Evolutionary conservation across 2,113 vertebrate species (phyloP).

Genomic region (Lethenteron reissneri): DNA sequence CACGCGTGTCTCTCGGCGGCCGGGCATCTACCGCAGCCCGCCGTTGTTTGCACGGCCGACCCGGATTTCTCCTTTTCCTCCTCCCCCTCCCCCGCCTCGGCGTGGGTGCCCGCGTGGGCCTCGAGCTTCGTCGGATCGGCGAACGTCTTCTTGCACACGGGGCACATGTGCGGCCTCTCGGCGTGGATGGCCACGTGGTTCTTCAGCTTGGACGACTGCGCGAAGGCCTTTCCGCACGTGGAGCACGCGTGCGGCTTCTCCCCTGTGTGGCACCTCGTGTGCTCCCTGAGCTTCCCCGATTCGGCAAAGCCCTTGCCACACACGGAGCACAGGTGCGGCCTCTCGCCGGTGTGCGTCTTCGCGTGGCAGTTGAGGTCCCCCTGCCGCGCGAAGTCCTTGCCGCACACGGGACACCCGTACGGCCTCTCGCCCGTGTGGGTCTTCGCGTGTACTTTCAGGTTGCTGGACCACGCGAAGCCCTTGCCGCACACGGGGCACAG

Average conservation of each 20-base stretch:
- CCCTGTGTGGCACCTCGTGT: background rate
- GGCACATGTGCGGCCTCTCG: background rate
- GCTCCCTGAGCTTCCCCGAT: background rate
- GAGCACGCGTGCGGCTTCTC: constrained; percentile 4
- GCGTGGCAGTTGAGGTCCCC: background rate
- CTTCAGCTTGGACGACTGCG: background rate
- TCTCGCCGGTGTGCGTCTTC: background rate
- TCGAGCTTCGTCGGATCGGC: background rate
- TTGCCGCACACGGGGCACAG: background rate
- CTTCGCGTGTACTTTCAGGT: background rate
- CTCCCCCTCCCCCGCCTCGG: background rate
- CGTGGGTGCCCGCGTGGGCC: background rate
- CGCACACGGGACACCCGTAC: background rate
- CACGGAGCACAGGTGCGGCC: background rate
- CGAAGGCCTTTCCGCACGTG: background rate
- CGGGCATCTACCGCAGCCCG: no score
- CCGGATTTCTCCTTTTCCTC: no score
- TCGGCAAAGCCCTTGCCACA: background rate
- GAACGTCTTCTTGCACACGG: background rate
- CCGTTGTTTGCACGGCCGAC: no score
- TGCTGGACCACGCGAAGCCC: background rate
- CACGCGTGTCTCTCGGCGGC: background rate
- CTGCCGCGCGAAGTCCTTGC: background rate
- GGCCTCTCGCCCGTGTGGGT: constrained; percentile 2
- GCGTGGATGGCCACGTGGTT: background rate